Percentiles rank a stretch among this genome's conserved stretches.
Evolutionary conservation across 2,888 invertebrate species (phyloP).

Genomic region (Abscondita cerata): DNA sequence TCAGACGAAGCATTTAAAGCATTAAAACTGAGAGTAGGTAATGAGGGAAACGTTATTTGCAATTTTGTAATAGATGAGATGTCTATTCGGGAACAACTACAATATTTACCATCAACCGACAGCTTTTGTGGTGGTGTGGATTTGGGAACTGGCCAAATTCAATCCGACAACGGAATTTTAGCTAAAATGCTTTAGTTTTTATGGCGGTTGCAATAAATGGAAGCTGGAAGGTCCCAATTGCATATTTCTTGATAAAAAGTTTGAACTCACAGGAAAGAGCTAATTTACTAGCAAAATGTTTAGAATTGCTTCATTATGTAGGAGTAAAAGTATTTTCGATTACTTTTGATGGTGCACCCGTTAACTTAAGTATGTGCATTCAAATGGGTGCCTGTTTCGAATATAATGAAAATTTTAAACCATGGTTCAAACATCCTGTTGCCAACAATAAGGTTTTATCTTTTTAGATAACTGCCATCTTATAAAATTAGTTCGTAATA

Average conservation of each 20-base stretch:
- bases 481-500: conserved; percentile 21
- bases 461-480: conserved; percentile 24
- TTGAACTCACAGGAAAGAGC: conserved; percentile 39
- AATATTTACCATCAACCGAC: conserved; percentile 47
- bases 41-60: neutral
- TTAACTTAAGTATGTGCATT: conserved; percentile 27
- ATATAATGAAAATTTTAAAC: conserved; percentile 13
- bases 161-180: conserved; percentile 34
- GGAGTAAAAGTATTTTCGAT: conserved; percentile 34
- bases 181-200: conserved; percentile 45
- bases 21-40: neutral
- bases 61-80: conserved; percentile 40
- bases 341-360: conserved; percentile 4
- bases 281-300: conserved; percentile 37
- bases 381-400: conserved; percentile 21
- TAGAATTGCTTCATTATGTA: conserved; percentile 26
- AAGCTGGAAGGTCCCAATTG: conserved; percentile 44
- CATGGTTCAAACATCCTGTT: conserved; percentile 35
- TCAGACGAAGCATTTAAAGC: neutral
- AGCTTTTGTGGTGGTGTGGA: conserved; percentile 46
- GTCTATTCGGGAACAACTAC: conserved; percentile 39
- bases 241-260: conserved; percentile 44
- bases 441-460: neutral
- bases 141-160: conserved; percentile 36
- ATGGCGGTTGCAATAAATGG: conserved; percentile 41